These are phyloP conservation scores for Globicephala melas DNA, from an alignment of 2,113 vertebrate species.

Conservation along the genomic window DNA sequence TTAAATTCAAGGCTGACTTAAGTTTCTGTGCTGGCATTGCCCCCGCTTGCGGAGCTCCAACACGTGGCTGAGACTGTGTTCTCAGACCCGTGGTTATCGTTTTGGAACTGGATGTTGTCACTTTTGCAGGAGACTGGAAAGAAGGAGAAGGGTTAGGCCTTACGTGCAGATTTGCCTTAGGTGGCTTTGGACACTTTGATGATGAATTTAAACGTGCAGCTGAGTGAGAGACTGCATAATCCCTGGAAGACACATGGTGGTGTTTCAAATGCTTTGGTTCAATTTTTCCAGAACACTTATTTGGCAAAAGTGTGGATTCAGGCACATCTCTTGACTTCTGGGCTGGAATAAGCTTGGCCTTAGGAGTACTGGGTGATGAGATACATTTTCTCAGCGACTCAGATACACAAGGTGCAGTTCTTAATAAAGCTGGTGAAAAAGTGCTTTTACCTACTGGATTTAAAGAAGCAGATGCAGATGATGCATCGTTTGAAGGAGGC, in stretches of 20 bases:
- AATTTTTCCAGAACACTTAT: conserved; percentile 52
- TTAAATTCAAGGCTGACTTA: conserved; percentile 61
- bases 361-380: conserved; percentile 78
- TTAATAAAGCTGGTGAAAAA: conserved; percentile 55
- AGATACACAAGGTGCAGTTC: conserved; percentile 77
- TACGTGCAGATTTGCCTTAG: background rate
- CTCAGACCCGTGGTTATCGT: background rate
- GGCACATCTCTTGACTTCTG: background rate
- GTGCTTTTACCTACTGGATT: conserved; percentile 56
- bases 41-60: conserved; percentile 4
- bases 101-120: conserved; percentile 67
- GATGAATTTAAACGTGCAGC: conserved; percentile 26
- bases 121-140: conserved; percentile 58
- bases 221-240: background rate
- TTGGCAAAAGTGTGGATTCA: background rate
- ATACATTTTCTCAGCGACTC: conserved; percentile 83
- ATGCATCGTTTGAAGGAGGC: background rate
- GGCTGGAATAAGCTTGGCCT: conserved; percentile 55
- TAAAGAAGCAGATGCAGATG: conserved; percentile 50
- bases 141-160: conserved; percentile 67
- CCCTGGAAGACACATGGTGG: conserved; percentile 42
- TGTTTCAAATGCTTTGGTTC: conserved; percentile 54
- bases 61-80: background rate
- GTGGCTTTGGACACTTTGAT: background rate
- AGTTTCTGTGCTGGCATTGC: conserved; percentile 39